These are phyloP conservation scores for Standfussiana lucernea DNA, from an alignment of 2,888 invertebrate species.

Conservation along the genomic window DNA sequence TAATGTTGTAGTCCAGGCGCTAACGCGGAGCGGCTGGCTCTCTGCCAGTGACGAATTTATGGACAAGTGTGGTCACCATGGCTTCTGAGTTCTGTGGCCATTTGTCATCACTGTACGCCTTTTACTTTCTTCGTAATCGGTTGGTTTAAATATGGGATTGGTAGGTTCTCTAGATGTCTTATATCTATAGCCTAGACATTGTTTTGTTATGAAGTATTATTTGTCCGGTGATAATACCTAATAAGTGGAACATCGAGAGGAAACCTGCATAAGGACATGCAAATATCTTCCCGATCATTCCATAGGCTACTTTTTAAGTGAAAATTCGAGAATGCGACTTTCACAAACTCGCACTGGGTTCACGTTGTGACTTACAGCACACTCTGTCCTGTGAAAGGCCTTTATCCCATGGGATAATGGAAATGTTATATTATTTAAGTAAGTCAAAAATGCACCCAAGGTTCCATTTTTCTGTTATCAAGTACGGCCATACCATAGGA, in stretches of 20 bases:
- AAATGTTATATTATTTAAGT: not conserved
- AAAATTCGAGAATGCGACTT: not conserved
- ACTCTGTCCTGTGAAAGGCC: not conserved
- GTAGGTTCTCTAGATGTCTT: not conserved
- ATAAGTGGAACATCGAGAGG: not conserved
- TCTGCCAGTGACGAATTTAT: constrained; percentile 73
- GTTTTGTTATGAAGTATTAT: not conserved
- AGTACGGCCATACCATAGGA: not conserved
- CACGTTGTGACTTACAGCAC: not conserved
- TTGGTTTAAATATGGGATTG: not conserved
- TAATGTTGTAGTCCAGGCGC: constrained; percentile 52
- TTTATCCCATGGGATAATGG: not conserved
- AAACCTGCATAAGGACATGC: too few relatives aligned
- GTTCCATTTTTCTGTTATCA: not conserved
- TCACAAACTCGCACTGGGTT: not conserved
- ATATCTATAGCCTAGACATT: not conserved
- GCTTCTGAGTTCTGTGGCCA: constrained; percentile 30
- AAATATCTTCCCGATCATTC: not conserved
- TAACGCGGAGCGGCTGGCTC: constrained; percentile 69
- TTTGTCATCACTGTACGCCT: constrained; percentile 49
- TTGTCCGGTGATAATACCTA: not conserved
- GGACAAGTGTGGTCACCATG: constrained; percentile 61
- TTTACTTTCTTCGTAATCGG: constrained; percentile 45
- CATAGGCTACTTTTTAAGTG: not conserved
- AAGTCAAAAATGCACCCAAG: not conserved